Conservation (phyloP, 2,797 vertebrate genomes). For the Buphagus erythrorhynchus region DNA sequence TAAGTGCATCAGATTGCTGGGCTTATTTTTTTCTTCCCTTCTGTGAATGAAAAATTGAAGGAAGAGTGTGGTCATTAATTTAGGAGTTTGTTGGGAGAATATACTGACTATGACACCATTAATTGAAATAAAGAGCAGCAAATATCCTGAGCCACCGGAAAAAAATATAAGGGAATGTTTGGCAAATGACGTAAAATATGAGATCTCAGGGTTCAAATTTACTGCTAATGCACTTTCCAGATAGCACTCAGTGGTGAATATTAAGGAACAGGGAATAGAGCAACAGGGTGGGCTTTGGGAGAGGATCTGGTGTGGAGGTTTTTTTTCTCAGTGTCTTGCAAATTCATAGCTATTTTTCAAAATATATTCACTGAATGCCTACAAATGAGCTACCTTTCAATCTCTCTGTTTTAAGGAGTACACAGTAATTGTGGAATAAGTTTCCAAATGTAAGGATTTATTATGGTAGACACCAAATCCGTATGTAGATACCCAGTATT, state of each 20-base stretch:
- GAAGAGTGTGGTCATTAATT: conserved; percentile 19
- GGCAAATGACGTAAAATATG: conserved; percentile 2
- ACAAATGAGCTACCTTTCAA: background rate
- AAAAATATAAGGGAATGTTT: background rate
- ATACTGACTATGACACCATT: conserved; percentile 18
- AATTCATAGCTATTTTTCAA: background rate
- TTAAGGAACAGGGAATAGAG: background rate
- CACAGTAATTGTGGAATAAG: background rate
- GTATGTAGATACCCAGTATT: background rate
- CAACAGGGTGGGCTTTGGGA: background rate
- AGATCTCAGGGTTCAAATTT: background rate
- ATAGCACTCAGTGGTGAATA: background rate
- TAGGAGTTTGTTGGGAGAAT: conserved; percentile 39
- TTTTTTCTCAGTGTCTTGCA: background rate
- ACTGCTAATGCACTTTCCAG: background rate
- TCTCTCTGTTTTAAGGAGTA: background rate
- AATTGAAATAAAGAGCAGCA: conserved; percentile 50
- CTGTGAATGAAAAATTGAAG: conserved; percentile 36
- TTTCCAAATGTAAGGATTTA: background rate
- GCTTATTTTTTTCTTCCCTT: background rate
- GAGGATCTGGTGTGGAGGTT: background rate
- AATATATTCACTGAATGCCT: background rate
- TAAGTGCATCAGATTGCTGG: conserved; percentile 50
- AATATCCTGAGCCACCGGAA: background rate
- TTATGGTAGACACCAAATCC: background rate